Percentiles rank a stretch among this genome's conserved stretches.
These are phyloP conservation scores for Acholoe squamosa DNA, from an alignment of 2,888 invertebrate species.

Conservation along the genomic window DNA sequence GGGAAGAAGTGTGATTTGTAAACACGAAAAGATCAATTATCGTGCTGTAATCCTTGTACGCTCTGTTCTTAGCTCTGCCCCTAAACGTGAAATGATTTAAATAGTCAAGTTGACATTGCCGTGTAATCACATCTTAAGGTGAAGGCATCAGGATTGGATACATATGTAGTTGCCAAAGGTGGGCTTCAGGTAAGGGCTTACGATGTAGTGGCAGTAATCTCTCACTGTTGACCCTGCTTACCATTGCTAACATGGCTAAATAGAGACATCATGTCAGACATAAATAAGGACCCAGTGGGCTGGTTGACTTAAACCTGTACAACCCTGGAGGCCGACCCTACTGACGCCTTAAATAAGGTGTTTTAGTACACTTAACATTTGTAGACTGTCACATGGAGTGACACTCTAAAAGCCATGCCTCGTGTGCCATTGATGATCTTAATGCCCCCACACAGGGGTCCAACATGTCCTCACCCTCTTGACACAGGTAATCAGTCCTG, in stretches of 20 bases:
- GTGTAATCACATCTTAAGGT: no score
- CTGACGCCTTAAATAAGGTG: background rate
- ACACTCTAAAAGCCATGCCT: background rate
- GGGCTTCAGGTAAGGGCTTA: no score
- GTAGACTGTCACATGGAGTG: background rate
- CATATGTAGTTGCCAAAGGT: no score
- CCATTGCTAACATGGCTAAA: background rate
- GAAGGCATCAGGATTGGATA: no score
- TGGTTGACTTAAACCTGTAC: slow-evolving; percentile 15
- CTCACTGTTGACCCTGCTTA: no score
- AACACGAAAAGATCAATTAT: background rate
- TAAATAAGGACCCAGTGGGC: background rate
- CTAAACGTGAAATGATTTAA: no score
- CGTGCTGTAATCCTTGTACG: background rate
- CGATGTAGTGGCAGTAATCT: no score
- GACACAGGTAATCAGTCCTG: background rate
- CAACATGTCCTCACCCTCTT: background rate
- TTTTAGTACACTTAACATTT: background rate
- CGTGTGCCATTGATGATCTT: background rate
- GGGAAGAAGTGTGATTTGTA: background rate
- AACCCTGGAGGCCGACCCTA: background rate
- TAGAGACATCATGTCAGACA: background rate
- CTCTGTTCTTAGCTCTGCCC: background rate
- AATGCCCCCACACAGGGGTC: background rate
- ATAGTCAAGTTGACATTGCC: no score